These are phyloP conservation scores for Enteromius viviparus DNA, from an alignment of 2,797 vertebrate genomes.

Conservation along the genomic window DNA sequence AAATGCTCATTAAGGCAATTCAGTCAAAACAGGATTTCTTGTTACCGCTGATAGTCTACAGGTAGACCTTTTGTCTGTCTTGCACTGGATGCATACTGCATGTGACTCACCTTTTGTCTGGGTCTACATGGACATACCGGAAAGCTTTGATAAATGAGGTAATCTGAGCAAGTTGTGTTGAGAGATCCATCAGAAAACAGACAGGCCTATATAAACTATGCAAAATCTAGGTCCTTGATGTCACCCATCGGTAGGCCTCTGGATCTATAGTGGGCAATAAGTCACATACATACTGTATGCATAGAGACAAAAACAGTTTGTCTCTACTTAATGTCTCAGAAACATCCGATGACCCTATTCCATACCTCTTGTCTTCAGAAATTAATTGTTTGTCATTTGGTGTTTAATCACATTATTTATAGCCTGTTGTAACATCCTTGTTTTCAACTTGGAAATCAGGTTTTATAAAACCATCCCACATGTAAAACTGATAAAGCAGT, in stretches of 20 bases:
- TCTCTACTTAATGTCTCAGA: constrained; percentile 36
- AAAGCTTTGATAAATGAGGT: constrained; percentile 81
- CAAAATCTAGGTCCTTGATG: constrained; percentile 62
- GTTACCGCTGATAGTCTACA: not conserved
- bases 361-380: constrained; percentile 21
- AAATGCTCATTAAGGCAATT: constrained; percentile 34
- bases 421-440: constrained; percentile 38
- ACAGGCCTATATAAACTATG: constrained; percentile 76
- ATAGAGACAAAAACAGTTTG: constrained; percentile 64
- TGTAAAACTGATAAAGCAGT: not conserved
- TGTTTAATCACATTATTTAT: constrained; percentile 14
- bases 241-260: constrained; percentile 62
- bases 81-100: constrained; percentile 43
- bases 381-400: constrained; percentile 22
- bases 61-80: constrained; percentile 12
- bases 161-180: constrained; percentile 78
- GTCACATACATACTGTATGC: constrained; percentile 73
- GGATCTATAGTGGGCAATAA: constrained; percentile 73
- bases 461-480: not conserved
- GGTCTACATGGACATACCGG: constrained; percentile 76
- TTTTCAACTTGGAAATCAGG: constrained; percentile 39
- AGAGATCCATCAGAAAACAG: constrained; percentile 80
- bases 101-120: constrained; percentile 65
- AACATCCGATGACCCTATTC: constrained; percentile 51
- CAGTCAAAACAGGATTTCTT: not conserved